These are phyloP conservation scores for Takifugu ocellatus DNA, from an alignment of 2,797 vertebrate species.

Conservation along the genomic window DNA sequence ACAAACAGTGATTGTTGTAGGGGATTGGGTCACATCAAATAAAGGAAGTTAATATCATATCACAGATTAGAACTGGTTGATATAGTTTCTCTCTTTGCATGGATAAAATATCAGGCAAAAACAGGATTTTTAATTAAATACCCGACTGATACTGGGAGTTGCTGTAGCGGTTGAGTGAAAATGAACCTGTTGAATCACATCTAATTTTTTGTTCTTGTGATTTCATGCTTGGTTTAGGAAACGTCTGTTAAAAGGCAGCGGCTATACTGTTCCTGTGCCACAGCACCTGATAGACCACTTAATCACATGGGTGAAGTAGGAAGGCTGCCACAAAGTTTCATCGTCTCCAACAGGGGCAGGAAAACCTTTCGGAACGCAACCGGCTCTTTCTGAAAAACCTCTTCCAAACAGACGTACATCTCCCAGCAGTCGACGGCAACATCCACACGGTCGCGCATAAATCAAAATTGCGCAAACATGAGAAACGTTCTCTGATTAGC, in stretches of 20 bases:
- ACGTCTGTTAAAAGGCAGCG: too few species aligned
- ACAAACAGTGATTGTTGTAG: constrained; percentile 8
- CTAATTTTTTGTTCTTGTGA: too few species aligned
- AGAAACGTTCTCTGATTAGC: constrained; percentile 35
- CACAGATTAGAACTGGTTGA: neutral
- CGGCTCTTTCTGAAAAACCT: neutral
- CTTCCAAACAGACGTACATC: neutral
- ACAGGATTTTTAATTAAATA: too few species aligned
- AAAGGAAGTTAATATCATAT: neutral
- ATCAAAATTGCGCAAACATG: constrained; percentile 33
- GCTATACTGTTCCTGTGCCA: too few species aligned
- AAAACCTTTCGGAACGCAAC: neutral
- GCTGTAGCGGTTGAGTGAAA: too few species aligned
- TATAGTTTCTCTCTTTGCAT: neutral
- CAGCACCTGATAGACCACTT: too few species aligned
- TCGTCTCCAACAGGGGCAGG: neutral
- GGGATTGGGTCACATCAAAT: constrained; percentile 1
- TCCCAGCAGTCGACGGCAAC: neutral
- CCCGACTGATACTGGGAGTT: too few species aligned
- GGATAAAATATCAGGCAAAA: too few species aligned
- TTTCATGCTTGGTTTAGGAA: too few species aligned
- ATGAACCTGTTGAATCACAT: too few species aligned
- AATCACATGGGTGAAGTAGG: too few species aligned
- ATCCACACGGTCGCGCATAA: neutral
- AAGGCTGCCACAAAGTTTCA: neutral